Conservation (phyloP, 1,140 invertebrate genomes). For the Brachionus paranguensis region DNA sequence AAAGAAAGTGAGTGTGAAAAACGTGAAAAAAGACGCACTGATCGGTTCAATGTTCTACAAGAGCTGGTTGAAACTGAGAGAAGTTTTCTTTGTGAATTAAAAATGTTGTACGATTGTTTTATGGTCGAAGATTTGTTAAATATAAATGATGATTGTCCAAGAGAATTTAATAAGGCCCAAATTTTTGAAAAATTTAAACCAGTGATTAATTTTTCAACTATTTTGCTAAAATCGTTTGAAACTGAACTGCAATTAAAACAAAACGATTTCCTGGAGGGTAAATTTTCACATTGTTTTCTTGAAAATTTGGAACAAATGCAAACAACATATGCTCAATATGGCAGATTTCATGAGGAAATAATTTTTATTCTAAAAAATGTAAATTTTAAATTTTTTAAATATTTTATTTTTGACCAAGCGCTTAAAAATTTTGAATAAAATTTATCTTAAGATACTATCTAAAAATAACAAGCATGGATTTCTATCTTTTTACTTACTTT, state of each 20-base stretch:
- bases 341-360: background rate
- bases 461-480: too few relatives aligned
- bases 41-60: background rate
- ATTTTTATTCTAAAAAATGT: background rate
- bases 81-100: background rate
- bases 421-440: background rate
- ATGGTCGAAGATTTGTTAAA: background rate
- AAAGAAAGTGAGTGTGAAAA: background rate
- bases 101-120: background rate
- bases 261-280: background rate
- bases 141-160: background rate
- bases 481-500: too few relatives aligned
- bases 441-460: too few relatives aligned
- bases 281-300: background rate
- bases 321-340: background rate
- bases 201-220: background rate
- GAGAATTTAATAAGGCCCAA: background rate
- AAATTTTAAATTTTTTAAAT: background rate
- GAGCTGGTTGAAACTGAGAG: slow-evolving; percentile 4
- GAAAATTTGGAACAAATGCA: background rate
- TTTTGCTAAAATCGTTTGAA: background rate
- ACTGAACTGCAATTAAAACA: background rate
- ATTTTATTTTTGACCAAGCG: background rate
- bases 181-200: background rate
- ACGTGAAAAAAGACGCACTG: background rate